Base-by-base conservation (phyloP, 2,888 invertebrate genomes). In the Ectemnius continuus region DNA sequence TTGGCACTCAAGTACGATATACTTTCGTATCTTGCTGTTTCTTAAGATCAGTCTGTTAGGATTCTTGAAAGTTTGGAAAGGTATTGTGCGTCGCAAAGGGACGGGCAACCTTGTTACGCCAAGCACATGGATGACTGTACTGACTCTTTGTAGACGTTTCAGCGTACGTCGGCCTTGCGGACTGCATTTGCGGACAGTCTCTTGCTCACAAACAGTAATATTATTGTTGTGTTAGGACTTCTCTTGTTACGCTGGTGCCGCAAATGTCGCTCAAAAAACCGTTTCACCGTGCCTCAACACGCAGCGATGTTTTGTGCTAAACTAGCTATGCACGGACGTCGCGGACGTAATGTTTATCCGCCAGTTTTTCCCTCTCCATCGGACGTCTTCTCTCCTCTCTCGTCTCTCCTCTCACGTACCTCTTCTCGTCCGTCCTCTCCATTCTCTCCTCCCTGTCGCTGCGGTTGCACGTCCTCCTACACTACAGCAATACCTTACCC, bases 261-360 rank as follows among this genome's bases (percentile, higher is more conserved):
- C 58, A 16, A 58, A 3, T 2, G n/a, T 18, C 36, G 11, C 2
- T 8, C n/a, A 16, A 13, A n/a, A 59, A 16, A 18, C 13, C 28
- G 63, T 18, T 20, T n/a, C 63, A 61, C 23, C 57, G 16, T 56
- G 64, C 61, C 61, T 78, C 69, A 20, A 63, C 67, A 70, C 68
- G 56, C 71, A 28, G 20, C 77, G 64, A 59, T 73, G 82, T 81
- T 84, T 83, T 83, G 76, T 81, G 86, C 82, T 71, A 56, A 75
- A 88, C 88, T 88, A 81, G 83, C 78, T 80, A 75, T 75, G 83
- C 81, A 67, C 79, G 79, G 75, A 75, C 76, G 76, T 73, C 58
- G 67, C 76, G 81, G 81, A 76, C 75, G 76, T 82, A 83, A 86
- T 87, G 87, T 87, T 88, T 88, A 88, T 84, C 81, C 85, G 82